Base-by-base conservation (phyloP, 2,888 invertebrate genomes). In the Colletes collaris region DNA sequence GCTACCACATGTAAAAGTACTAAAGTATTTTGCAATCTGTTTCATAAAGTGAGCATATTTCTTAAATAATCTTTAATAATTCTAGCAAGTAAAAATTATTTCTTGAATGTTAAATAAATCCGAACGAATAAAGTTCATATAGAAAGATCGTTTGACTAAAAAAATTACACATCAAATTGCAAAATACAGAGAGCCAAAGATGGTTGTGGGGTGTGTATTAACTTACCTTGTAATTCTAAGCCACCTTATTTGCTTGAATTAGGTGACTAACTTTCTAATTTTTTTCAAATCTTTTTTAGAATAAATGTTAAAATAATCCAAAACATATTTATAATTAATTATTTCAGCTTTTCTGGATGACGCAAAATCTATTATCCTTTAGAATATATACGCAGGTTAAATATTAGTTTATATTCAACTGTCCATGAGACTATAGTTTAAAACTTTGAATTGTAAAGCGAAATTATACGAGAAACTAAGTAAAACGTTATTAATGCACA, bases 141-240 rank as follows among this genome's bases (percentile, higher is more conserved):
- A 16, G 63, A 52, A 52, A 37, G 4, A 11, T 56, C 10, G 13
- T 37, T 46, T 10, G 10, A 55, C n/a, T 5, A 10, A 27, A 49
- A 8, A 58, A n/a, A 4, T 27, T 8, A n/a, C 8, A 49, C 37
- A 10, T 46, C 81, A 91, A 92, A 92, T 92, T 90, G 91, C 92
- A 90, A 88, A 86, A 91, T 87, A 86, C 89, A 87, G 76, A 88
- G 89, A 88, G 90, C 90, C 92, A 92, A 92, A 91, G 91, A 91
- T 89, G 92, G 91, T 92, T 92, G 92, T 92, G 93, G 92, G 88
- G 90, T 90, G 89, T 91, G 90, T 93, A 85, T 71, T 79, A 88
- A 92, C 91, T 92, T 92, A 92, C 92, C 91, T 91, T 84, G 69
- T 63, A 4, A 73, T 62, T 76, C 35, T 52, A 53, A 72, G 67